Evolutionary conservation across 2,888 invertebrate species (phyloP).

Genomic region (Philereme transversata): DNA sequence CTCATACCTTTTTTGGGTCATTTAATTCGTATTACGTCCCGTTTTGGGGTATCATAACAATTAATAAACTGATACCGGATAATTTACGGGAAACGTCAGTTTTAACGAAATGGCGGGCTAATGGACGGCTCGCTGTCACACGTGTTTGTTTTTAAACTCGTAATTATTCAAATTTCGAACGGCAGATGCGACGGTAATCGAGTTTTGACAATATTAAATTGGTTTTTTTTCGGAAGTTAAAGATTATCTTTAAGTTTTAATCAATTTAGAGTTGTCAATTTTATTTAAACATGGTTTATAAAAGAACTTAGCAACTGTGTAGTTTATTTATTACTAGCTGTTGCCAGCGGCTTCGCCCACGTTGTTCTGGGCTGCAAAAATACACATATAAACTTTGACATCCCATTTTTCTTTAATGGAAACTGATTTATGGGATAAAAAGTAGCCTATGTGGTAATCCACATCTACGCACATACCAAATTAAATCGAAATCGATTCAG

Average conservation of each 20-base stretch:
- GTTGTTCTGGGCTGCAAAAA: too few relatives aligned
- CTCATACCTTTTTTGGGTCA: slow-evolving; percentile 40
- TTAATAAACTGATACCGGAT: slow-evolving; percentile 38
- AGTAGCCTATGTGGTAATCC: too few relatives aligned
- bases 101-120: slow-evolving; percentile 63
- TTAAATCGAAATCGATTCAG: too few relatives aligned
- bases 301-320: neutral
- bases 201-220: slow-evolving; percentile 26
- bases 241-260: too few relatives aligned
- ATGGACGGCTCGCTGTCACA: slow-evolving; percentile 45
- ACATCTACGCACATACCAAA: too few relatives aligned
- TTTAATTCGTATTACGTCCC: slow-evolving; percentile 63
- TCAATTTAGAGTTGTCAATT: neutral
- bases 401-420: too few relatives aligned
- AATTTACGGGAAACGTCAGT: slow-evolving; percentile 70
- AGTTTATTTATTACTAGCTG: too few relatives aligned
- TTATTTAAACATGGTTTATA: neutral
- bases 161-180: slow-evolving; percentile 80
- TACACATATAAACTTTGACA: too few relatives aligned
- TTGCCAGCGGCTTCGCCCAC: too few relatives aligned
- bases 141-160: slow-evolving; percentile 41
- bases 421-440: too few relatives aligned
- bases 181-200: slow-evolving; percentile 70
- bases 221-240: slow-evolving; percentile 17
- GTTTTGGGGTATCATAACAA: slow-evolving; percentile 35